Evolutionary conservation across 1,140 invertebrate genomes (phyloP).

Genomic region (Atta cephalotes): DNA sequence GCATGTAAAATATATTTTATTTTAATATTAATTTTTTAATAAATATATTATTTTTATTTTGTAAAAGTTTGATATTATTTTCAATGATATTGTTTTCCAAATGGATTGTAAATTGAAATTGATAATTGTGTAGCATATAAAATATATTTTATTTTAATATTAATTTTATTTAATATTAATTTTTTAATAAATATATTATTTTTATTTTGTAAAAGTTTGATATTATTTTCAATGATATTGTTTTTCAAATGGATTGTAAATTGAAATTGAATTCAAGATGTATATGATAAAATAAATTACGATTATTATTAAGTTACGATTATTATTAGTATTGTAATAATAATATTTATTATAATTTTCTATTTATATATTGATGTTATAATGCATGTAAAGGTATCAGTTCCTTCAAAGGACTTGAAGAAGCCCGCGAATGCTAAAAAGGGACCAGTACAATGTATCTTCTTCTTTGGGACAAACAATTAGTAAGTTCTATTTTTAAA

Average conservation of each 20-base stretch:
- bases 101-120: slow-evolving; percentile 16
- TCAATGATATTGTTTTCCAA: background rate
- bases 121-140: background rate
- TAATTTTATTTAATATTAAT: background rate
- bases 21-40: background rate
- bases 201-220: slow-evolving; percentile 1
- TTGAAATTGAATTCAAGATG: background rate
- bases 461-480: slow-evolving; percentile 97
- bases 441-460: slow-evolving; percentile 92
- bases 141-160: background rate
- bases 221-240: slow-evolving; percentile 18
- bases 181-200: background rate
- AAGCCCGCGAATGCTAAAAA: slow-evolving; percentile 88
- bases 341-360: background rate
- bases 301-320: background rate
- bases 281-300: background rate
- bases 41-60: background rate
- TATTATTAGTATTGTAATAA: background rate
- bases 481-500: slow-evolving; percentile 90
- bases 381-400: slow-evolving; percentile 89
- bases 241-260: background rate
- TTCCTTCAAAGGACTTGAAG: slow-evolving; percentile 90
- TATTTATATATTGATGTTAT: slow-evolving; percentile 54
- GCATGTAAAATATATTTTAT: background rate
- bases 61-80: slow-evolving; percentile 10